These are phyloP conservation scores for Muschampia plurimacula DNA, from an alignment of 2,888 invertebrate species.

Conservation along the genomic window DNA sequence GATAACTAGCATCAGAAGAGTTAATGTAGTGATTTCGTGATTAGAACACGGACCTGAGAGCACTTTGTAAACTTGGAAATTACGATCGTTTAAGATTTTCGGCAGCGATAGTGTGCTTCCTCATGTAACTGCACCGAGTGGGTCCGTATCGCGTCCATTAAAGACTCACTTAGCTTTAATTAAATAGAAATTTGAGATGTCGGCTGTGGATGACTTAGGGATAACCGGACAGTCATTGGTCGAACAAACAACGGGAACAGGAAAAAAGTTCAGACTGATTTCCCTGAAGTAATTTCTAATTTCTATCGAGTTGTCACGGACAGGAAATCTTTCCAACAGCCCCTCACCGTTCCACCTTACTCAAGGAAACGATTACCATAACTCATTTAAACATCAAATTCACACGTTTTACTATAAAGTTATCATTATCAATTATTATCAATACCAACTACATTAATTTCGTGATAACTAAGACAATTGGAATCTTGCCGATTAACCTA, in stretches of 20 bases:
- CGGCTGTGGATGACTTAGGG: slow-evolving; percentile 50
- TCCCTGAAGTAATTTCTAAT: not conserved
- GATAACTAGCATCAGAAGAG: slow-evolving; percentile 2
- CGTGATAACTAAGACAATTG: slow-evolving; percentile 77
- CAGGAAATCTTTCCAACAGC: slow-evolving; percentile 60
- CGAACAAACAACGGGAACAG: slow-evolving; percentile 6
- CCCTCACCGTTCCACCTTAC: slow-evolving; percentile 83
- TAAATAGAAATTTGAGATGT: slow-evolving; percentile 59
- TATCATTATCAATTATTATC: slow-evolving; percentile 61
- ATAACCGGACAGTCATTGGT: slow-evolving; percentile 47
- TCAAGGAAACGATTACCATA: slow-evolving; percentile 65
- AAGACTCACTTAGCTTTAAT: slow-evolving; percentile 64
- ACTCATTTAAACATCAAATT: slow-evolving; percentile 55
- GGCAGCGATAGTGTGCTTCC: slow-evolving; percentile 54
- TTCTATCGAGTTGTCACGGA: slow-evolving; percentile 47
- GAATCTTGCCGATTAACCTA: slow-evolving; percentile 81
- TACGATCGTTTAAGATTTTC: slow-evolving; percentile 59
- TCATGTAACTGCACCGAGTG: slow-evolving; percentile 55
- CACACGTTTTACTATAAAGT: slow-evolving; percentile 51
- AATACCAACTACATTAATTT: slow-evolving; percentile 66
- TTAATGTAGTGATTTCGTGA: slow-evolving; percentile 58
- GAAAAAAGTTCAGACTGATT: not conserved
- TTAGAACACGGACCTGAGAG: slow-evolving; percentile 56
- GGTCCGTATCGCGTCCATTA: slow-evolving; percentile 58
- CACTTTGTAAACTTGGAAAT: slow-evolving; percentile 55